phyloP scores from a whole-genome alignment of 2,888 invertebrate genomes.

The Spilosoma lubricipeda region DNA sequence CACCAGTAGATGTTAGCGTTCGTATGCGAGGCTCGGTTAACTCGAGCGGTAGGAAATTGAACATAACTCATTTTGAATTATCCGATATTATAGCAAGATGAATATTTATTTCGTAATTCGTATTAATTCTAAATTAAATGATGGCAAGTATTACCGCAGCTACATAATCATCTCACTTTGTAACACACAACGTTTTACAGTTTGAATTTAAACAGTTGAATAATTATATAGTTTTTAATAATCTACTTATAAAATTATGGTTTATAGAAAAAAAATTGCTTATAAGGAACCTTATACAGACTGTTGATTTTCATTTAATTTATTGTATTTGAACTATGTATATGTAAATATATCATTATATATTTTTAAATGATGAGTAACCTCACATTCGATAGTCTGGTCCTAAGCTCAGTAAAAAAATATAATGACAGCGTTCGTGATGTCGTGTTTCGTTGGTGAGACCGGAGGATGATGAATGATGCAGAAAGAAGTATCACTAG shows the following conservation, averaged over 20 bases:
- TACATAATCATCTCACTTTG: not conserved
- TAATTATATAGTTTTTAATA: not conserved
- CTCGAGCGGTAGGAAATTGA: conserved; percentile 51
- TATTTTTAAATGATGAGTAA: no score
- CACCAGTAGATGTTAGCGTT: conserved; percentile 36
- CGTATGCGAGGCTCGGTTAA: conserved; percentile 43
- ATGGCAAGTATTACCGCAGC: not conserved
- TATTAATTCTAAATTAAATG: conserved; percentile 42
- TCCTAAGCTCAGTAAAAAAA: no score
- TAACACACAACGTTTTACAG: not conserved
- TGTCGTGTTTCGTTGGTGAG: no score
- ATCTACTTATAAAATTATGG: not conserved
- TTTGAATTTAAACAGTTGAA: not conserved
- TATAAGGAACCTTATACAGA: no score
- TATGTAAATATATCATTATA: no score
- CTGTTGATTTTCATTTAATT: no score
- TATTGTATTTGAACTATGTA: no score
- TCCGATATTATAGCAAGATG: conserved; percentile 50
- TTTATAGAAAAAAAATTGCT: not conserved
- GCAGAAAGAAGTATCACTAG: no score
- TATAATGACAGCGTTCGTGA: no score
- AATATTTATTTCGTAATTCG: conserved; percentile 42
- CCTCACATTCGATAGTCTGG: no score
- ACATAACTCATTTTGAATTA: conserved; percentile 58
- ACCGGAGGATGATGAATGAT: no score